These are phyloP conservation scores for Whitmania pigra DNA, from an alignment of 1,140 invertebrate genomes.

Conservation along the genomic window DNA sequence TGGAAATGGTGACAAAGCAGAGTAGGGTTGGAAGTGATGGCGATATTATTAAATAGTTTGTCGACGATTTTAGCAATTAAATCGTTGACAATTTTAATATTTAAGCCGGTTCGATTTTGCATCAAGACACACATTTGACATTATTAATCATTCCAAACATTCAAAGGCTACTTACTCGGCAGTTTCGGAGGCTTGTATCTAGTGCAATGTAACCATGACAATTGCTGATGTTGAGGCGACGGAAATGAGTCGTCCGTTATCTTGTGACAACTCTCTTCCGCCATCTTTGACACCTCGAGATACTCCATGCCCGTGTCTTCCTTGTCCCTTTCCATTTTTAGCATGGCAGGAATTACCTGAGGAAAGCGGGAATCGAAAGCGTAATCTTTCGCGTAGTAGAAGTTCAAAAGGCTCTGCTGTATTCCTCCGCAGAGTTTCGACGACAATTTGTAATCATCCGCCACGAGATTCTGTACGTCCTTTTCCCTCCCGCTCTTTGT, in stretches of 20 bases:
- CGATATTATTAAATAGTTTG: too few species aligned
- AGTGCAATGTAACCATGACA: conserved; percentile 57
- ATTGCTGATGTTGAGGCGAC: conserved; percentile 19
- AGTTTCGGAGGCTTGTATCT: conserved; percentile 60
- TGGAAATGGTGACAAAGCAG: background rate
- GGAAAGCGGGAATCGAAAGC: too few species aligned
- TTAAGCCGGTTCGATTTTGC: too few species aligned
- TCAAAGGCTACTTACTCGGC: conserved; percentile 48
- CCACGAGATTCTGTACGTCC: background rate
- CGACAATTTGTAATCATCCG: background rate
- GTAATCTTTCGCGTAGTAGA: conserved; percentile 6
- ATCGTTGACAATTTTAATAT: background rate
- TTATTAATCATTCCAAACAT: background rate
- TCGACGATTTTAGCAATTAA: background rate
- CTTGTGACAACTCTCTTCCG: conserved; percentile 5
- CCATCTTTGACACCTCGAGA: conserved; percentile 2
- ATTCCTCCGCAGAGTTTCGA: too few species aligned
- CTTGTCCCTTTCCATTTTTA: conserved; percentile 11
- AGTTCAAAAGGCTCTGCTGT: too few species aligned
- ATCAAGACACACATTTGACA: too few species aligned
- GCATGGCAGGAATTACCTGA: too few species aligned
- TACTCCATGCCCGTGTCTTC: conserved; percentile 2
- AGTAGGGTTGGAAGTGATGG: too few species aligned
- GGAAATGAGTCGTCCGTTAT: background rate
- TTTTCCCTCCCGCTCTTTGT: background rate